These are phyloP conservation scores for Epistrophe eligans DNA, from an alignment of 2,888 invertebrate genomes.

Conservation along the genomic window DNA sequence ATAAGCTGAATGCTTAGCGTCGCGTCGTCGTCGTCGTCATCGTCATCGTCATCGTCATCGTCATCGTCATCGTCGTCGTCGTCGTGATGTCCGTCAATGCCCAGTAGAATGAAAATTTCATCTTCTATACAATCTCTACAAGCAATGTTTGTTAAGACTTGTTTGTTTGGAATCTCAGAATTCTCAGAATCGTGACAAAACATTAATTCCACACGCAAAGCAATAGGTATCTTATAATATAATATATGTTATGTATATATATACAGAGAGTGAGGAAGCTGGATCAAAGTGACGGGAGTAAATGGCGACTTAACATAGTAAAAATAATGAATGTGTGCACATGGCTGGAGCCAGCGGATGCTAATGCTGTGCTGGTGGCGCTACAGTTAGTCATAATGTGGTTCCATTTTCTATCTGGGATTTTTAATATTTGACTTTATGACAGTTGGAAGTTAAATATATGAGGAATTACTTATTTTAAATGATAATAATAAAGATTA, in stretches of 20 bases:
- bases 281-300: constrained; percentile 21
- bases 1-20: constrained; percentile 37
- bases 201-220: constrained; percentile 78
- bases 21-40: background rate
- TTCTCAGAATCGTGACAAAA: constrained; percentile 82
- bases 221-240: constrained; percentile 1
- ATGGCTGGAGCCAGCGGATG: constrained; percentile 18
- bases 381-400: constrained; percentile 45
- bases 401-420: constrained; percentile 7
- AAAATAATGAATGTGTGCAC: constrained; percentile 49
- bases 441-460: constrained; percentile 39
- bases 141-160: constrained; percentile 67
- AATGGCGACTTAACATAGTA: constrained; percentile 48
- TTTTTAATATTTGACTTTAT: constrained; percentile 37
- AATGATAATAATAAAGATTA: constrained; percentile 4
- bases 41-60: background rate
- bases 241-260: background rate
- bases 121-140: constrained; percentile 22
- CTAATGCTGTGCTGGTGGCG: constrained; percentile 40
- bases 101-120: constrained; percentile 40
- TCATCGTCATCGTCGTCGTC: background rate
- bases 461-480: constrained; percentile 30
- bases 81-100: background rate
- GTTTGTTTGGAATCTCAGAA: constrained; percentile 76
- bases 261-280: constrained; percentile 17